A percentile compares a stretch with the other conserved stretches of the same genome.
Evolutionary conservation across 2,888 invertebrate genomes (phyloP).

Genomic region (Suillia variegata): DNA sequence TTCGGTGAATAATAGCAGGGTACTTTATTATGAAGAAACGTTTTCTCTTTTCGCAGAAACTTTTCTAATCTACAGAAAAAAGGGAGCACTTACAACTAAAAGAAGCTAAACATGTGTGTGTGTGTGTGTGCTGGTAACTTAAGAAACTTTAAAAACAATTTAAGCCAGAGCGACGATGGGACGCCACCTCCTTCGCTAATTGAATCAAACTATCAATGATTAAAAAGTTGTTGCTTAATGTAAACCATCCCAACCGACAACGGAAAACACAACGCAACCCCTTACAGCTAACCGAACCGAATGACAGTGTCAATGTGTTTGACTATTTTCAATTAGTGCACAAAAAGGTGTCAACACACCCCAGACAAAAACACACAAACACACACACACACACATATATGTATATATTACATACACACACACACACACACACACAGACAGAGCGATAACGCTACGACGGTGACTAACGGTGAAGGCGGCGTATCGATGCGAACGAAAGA

Average conservation of each 20-base stretch:
- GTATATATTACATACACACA: slow-evolving; percentile 7
- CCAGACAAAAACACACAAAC: background rate
- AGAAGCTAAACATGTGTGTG: too few relatives aligned
- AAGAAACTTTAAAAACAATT: too few relatives aligned
- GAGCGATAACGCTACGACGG: background rate
- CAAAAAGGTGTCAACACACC: slow-evolving; percentile 21
- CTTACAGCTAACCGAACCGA: background rate
- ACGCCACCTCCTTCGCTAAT: too few relatives aligned
- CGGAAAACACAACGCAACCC: background rate
- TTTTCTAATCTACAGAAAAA: too few relatives aligned
- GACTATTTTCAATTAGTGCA: slow-evolving; percentile 42
- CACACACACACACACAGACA: slow-evolving; percentile 1
- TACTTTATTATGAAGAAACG: too few relatives aligned
- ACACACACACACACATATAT: slow-evolving; percentile 13
- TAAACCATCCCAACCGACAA: background rate
- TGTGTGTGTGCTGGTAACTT: too few relatives aligned
- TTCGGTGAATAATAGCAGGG: too few relatives aligned
- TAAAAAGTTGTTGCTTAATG: slow-evolving; percentile 17
- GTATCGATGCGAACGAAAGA: background rate
- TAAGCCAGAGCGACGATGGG: too few relatives aligned
- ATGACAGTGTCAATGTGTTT: slow-evolving; percentile 21
- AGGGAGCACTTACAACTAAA: too few relatives aligned
- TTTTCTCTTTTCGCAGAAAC: too few relatives aligned
- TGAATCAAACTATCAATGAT: slow-evolving; percentile 41
- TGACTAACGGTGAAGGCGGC: background rate